phyloP scores from a whole-genome alignment of 1,140 invertebrate species.

The Diorhabda sublineata region DNA sequence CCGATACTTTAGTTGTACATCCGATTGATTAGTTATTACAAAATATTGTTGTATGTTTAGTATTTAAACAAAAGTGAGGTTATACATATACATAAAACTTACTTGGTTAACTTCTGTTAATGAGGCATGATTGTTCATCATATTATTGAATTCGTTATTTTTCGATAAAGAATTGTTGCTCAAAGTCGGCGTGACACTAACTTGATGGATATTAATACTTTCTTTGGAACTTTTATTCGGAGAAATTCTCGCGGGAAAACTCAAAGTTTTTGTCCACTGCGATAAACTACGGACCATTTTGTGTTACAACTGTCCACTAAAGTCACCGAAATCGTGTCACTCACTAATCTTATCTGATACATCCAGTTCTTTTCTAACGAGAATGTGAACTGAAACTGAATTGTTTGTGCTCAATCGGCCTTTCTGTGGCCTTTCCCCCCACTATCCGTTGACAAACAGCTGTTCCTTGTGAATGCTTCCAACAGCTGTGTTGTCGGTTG shows the following conservation, averaged over 20 bases:
- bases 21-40: too few species aligned
- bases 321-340: neutral
- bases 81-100: constrained; percentile 25
- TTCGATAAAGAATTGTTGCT: constrained; percentile 41
- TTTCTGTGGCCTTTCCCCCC: constrained; percentile 44
- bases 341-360: neutral
- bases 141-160: constrained; percentile 43
- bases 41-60: too few species aligned
- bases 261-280: constrained; percentile 83
- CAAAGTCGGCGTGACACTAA: constrained; percentile 41
- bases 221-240: constrained; percentile 70
- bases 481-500: neutral
- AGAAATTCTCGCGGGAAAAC: constrained; percentile 75
- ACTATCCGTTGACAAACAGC: constrained; percentile 39
- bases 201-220: constrained; percentile 51
- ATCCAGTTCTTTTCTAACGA: neutral
- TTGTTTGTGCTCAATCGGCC: constrained; percentile 32
- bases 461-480: constrained; percentile 28
- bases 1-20: too few species aligned
- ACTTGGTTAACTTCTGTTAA: constrained; percentile 44
- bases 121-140: constrained; percentile 40
- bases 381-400: constrained; percentile 8
- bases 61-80: too few species aligned
- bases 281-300: constrained; percentile 76
- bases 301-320: constrained; percentile 10